These are phyloP conservation scores for Tenebrio molitor DNA, from an alignment of 1,140 invertebrate species.

Conservation along the genomic window DNA sequence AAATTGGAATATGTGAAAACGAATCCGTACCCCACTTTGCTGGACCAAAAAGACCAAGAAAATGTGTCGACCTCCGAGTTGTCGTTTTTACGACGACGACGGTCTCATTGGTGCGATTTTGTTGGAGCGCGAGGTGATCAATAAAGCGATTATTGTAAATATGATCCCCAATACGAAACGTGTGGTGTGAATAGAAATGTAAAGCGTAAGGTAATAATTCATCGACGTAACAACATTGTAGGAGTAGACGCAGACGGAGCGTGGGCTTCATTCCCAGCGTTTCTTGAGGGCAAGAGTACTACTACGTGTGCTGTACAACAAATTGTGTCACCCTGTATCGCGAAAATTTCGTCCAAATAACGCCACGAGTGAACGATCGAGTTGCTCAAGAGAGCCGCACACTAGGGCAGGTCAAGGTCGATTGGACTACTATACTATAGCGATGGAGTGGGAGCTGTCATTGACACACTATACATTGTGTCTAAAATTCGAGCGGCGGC, in stretches of 20 bases:
- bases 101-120: too few relatives aligned
- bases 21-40: too few relatives aligned
- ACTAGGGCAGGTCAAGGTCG: slow-evolving; percentile 51
- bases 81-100: too few relatives aligned
- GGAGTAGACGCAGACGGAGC: slow-evolving; percentile 17
- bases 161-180: neutral
- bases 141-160: slow-evolving; percentile 24
- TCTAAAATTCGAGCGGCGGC: slow-evolving; percentile 4
- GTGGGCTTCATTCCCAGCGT: slow-evolving; percentile 6
- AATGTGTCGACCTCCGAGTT: too few relatives aligned
- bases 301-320: too few relatives aligned
- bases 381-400: slow-evolving; percentile 42
- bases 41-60: too few relatives aligned
- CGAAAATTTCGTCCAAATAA: neutral
- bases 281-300: neutral
- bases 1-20: too few relatives aligned
- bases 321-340: neutral
- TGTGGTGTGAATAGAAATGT: slow-evolving; percentile 36
- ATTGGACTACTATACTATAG: slow-evolving; percentile 12
- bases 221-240: slow-evolving; percentile 29
- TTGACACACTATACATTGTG: slow-evolving; percentile 51
- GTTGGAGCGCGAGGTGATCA: neutral
- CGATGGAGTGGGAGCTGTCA: slow-evolving; percentile 45
- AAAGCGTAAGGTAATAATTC: slow-evolving; percentile 30
- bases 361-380: neutral